Evolutionary conservation across 2,888 invertebrate genomes (phyloP).

Genomic region (Eurois occulta): DNA sequence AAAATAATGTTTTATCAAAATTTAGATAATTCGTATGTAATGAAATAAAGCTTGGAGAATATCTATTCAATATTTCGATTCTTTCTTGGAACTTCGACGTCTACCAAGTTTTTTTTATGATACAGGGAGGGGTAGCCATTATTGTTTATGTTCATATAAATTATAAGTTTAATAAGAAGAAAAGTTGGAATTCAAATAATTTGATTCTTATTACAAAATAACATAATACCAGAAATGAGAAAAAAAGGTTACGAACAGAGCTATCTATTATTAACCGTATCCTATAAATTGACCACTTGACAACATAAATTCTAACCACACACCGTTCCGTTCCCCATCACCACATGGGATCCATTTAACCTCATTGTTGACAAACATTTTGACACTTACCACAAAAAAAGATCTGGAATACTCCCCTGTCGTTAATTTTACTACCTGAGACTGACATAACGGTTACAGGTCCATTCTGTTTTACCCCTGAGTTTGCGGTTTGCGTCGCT

Average conservation of each 20-base stretch:
- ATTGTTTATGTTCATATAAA: conserved; percentile 3
- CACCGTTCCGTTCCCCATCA: neutral
- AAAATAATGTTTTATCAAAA: neutral
- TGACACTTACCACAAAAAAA: conserved; percentile 38
- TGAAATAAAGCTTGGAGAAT: conserved; percentile 6
- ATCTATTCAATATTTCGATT: neutral
- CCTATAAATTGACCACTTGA: conserved; percentile 31
- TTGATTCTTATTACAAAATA: neutral
- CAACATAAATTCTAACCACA: conserved; percentile 24
- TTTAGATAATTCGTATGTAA: neutral
- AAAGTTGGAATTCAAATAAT: neutral
- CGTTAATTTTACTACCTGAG: conserved; percentile 45
- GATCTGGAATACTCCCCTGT: conserved; percentile 1
- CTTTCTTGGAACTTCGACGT: conserved; percentile 15
- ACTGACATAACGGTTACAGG: conserved; percentile 12
- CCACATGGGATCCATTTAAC: conserved; percentile 37
- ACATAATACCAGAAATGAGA: conserved; percentile 2
- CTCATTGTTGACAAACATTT: conserved; percentile 50
- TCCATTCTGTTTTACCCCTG: neutral
- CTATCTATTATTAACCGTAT: conserved; percentile 8
- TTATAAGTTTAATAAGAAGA: neutral
- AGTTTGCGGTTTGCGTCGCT: neutral
- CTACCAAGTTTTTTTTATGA: neutral
- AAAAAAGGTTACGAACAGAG: conserved; percentile 14
- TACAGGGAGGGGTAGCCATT: neutral